Evolutionary conservation across 2,113 vertebrate species (phyloP), one percentile per base, ranked within the genome.

Genomic region (Hyperoodon ampullatus): DNA sequence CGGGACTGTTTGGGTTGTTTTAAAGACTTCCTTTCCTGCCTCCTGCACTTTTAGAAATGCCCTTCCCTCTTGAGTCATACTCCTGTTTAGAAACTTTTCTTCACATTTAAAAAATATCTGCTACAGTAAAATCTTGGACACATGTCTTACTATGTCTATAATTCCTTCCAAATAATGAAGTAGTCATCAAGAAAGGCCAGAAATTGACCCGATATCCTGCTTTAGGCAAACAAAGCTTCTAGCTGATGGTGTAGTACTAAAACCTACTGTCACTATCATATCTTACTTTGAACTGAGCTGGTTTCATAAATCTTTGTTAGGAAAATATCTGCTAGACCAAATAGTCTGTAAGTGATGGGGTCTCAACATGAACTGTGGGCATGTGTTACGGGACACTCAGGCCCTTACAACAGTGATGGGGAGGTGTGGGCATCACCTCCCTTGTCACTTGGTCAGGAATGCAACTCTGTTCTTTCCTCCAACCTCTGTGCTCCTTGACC

Each of bases 41-140:
- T 63, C 88, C 53, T 53, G 23, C 15, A 63, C 61, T 88, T 83
- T 95, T 53, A n/a, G 63, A 78, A 94, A 84, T 86, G 61, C 30
- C 82, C 70, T 90, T 95, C 65, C 66, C 90, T 95, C 84, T 84
- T 95, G 93, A 96, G 58, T 96, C 81, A 96, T 75, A 84, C 8
- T 84, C 81, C 47, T 74, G 33, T 71, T 90, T 70, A 94, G 23
- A 84, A 74, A 35, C 1, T 33, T 84, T 90, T 92, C 74, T 93
- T 95, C 66, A 66, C 66, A 90, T 50, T 86, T 88, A 70, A 74
- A 30, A 93, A 86, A 53, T 39, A 47, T 71, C 35, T 96, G 78
- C 50, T 77, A 55, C 30, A 5, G 35, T 82, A 92, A 87, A 90
- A 89, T 84, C 61, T 65, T 80, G 50, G 70, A 66, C 11, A 19